Conservation (phyloP, 1,140 invertebrate genomes). For the Eulimnadia texana region DNA sequence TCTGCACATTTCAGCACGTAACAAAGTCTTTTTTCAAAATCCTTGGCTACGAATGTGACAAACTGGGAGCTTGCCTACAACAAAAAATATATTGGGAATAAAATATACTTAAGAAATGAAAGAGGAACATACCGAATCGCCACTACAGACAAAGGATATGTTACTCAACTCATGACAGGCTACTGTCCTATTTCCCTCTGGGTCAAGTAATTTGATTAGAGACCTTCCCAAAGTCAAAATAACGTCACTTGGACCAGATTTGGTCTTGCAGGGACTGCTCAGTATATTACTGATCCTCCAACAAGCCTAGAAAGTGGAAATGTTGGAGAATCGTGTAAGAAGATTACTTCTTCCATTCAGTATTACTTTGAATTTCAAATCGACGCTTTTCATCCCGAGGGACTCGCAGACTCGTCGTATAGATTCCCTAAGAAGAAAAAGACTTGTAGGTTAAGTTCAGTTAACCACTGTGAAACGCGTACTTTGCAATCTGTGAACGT, state of each 20-base stretch:
- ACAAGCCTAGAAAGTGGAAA: no score
- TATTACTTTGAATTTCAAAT: neutral
- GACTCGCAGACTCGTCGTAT: neutral
- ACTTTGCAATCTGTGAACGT: neutral
- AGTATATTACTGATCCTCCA: no score
- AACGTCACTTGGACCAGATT: no score
- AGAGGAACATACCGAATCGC: neutral
- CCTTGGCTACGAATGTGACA: neutral
- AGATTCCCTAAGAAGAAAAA: neutral
- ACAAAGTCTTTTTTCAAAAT: neutral
- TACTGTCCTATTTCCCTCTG: no score
- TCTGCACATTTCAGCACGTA: neutral
- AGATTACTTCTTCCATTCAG: no score
- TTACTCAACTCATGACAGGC: neutral
- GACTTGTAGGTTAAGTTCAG: no score
- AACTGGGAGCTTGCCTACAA: neutral
- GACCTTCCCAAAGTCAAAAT: no score
- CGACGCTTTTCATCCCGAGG: neutral
- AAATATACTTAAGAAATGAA: neutral
- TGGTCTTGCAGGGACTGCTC: no score
- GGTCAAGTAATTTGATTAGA: no score
- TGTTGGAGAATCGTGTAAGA: no score
- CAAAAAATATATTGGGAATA: neutral
- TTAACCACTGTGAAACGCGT: neutral
- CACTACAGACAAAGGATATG: neutral